phyloP scores from a whole-genome alignment of 1,140 invertebrate genomes.

The Bombyx mori region ASM3026992v2 NC_085129.1:6552501-6553000 shows the following conservation, averaged over 20 bases:
- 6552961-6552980: too few relatives aligned
- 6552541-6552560: constrained; percentile 63
- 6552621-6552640: constrained; percentile 18
- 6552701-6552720: constrained; percentile 2
- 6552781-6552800: too few relatives aligned
- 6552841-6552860: too few relatives aligned
- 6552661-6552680: constrained; percentile 42
- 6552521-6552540: constrained; percentile 35
- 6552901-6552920: too few relatives aligned
- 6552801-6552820: too few relatives aligned
- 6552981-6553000: too few relatives aligned
- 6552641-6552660: constrained; percentile 50
- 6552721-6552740: neutral
- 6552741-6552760: neutral
- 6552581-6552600: constrained; percentile 65
- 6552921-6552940: too few relatives aligned
- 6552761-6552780: too few relatives aligned
- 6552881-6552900: too few relatives aligned
- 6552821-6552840: too few relatives aligned
- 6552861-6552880: too few relatives aligned
- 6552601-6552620: constrained; percentile 64
- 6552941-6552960: too few relatives aligned
- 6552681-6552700: constrained; percentile 29
- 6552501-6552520: constrained; percentile 41
- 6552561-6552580: constrained; percentile 66